Evolutionary conservation across 2,113 vertebrate species (phyloP).

Genomic region (Pseudolaguvia tuberculata): DNA sequence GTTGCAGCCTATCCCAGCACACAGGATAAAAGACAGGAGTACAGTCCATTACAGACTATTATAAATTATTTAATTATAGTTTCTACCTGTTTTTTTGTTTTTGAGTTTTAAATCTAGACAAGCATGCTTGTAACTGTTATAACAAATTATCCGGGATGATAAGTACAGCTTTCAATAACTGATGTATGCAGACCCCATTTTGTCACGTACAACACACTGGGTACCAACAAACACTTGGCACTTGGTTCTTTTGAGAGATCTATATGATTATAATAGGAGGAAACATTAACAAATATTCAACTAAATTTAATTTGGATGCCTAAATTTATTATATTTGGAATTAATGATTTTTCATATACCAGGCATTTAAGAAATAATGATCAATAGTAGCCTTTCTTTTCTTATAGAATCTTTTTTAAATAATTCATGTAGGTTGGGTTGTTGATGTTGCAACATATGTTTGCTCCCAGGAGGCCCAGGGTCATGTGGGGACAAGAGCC

Average conservation of each 20-base stretch:
- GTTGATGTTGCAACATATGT: constrained; percentile 44
- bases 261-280: neutral
- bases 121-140: too few species aligned
- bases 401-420: neutral
- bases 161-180: neutral
- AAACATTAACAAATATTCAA: neutral
- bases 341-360: neutral
- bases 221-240: neutral
- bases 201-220: neutral
- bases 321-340: neutral
- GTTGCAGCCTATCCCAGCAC: too few species aligned
- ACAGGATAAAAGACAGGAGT: too few species aligned
- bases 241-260: neutral
- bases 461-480: constrained; percentile 38
- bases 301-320: neutral
- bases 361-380: constrained; percentile 1
- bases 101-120: neutral
- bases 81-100: neutral
- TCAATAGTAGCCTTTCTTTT: neutral
- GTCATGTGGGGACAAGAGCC: constrained; percentile 48
- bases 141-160: neutral
- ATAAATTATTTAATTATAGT: too few species aligned
- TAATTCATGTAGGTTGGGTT: constrained; percentile 36
- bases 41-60: too few species aligned
- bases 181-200: neutral